These are phyloP conservation scores for Paedocypris micromegethes DNA, from an alignment of 2,797 vertebrate species.

Conservation along the genomic window DNA sequence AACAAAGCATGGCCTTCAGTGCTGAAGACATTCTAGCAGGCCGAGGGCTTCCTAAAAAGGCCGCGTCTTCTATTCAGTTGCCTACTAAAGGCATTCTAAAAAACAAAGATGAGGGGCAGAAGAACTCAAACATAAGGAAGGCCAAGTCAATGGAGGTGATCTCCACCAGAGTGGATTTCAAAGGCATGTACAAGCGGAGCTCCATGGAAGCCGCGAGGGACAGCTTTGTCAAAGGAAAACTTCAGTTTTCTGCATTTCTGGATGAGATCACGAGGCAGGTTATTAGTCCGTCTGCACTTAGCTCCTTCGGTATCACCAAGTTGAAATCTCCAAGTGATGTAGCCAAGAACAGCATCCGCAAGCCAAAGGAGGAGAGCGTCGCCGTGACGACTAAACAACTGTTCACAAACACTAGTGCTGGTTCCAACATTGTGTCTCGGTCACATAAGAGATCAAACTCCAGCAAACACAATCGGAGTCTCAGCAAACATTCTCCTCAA, in stretches of 20 bases:
- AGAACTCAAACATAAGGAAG: constrained; percentile 61
- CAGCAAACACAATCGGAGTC: constrained; percentile 48
- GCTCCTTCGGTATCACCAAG: constrained; percentile 59
- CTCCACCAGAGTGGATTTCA: constrained; percentile 56
- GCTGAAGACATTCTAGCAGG: constrained; percentile 54
- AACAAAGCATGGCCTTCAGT: constrained; percentile 61
- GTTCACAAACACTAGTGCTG: constrained; percentile 15
- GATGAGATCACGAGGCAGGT: constrained; percentile 79
- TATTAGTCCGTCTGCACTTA: constrained; percentile 72
- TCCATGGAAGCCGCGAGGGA: constrained; percentile 48
- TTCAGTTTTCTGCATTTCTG: constrained; percentile 77
- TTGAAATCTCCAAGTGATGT: constrained; percentile 16
- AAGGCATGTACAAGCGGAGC: constrained; percentile 36
- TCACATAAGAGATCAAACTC: constrained; percentile 49
- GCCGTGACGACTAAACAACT: constrained; percentile 41
- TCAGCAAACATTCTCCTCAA: constrained; percentile 31
- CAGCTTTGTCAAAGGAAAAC: constrained; percentile 65
- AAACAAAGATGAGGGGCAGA: constrained; percentile 58
- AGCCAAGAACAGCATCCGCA: not conserved
- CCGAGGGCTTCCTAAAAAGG: constrained; percentile 58
- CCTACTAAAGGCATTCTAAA: constrained; percentile 74
- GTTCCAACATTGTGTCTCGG: constrained; percentile 24
- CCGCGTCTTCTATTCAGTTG: constrained; percentile 59
- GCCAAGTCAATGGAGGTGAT: constrained; percentile 76
- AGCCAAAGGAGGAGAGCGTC: constrained; percentile 47